Base-by-base conservation (phyloP, 2,888 invertebrate genomes). In the Harpalus rubripes region DNA sequence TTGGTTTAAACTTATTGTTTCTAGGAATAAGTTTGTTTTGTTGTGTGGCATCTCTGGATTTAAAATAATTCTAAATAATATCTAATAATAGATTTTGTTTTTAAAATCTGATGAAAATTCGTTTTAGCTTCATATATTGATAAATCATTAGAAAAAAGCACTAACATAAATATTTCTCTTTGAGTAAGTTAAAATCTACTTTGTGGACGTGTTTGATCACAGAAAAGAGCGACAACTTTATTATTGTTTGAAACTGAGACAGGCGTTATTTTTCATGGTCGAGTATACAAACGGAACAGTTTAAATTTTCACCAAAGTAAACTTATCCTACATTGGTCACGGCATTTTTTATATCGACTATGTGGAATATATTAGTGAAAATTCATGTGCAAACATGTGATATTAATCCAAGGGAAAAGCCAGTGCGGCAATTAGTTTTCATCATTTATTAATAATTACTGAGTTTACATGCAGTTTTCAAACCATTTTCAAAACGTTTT, bases 181-280 rank as follows among this genome's bases (percentile, higher is more conserved):
- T 65, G 65, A 65, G 32, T 65, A 32, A 12, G 6, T 10, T 15
- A 65, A 65, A 68, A 5, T 22, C 15, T 32, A 68, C 68, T 68
- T 68, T 32, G 32, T 39, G 26, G n/a, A 68, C 12, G 5, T 68
- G 68, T 68, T 68, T 68, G 68, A 68, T 39, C 63, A 32, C n/a
- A n/a, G 32, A 32, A 32, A 15, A 68, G 68, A n/a, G 6, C 8
- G 15, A 7, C 32, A 39, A 63, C 18, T 63, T 68, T 68, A 68
- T 68, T 68, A 68, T 68, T 68, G 32, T 68, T 68, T 68, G 39
- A 68, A 68, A 39, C 68, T 68, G 39, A 68, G 39, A 68, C 68
- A 32, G 15, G 39, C 68, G 68, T 68, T 68, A 68, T 68, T 39
- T 68, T 68, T 68, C 39, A 68, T 39, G 39, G 68, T 39, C 68